Evolutionary conservation across 2,113 vertebrate species (phyloP).

Genomic region (Scopus umbretta): DNA sequence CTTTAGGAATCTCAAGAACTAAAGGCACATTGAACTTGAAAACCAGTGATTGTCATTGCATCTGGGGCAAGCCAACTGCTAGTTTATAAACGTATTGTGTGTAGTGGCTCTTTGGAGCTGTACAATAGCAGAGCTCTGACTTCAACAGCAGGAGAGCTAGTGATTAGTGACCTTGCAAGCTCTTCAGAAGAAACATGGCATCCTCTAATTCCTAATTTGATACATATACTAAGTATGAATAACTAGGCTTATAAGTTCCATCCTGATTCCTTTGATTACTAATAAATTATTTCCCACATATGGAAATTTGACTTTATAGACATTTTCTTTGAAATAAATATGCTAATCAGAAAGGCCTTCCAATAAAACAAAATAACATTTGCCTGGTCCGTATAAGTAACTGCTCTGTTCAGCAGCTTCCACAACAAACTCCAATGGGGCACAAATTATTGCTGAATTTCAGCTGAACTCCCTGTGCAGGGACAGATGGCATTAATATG

Average conservation of each 20-base stretch:
- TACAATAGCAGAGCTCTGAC: neutral
- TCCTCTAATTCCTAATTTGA: neutral
- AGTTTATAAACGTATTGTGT: too few species aligned
- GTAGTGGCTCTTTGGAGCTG: neutral
- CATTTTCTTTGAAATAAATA: neutral
- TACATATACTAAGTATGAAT: too few species aligned
- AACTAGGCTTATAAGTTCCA: neutral
- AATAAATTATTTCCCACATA: neutral
- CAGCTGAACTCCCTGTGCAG: neutral
- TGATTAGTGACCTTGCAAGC: neutral
- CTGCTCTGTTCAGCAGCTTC: neutral
- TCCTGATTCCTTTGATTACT: neutral
- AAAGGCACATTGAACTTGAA: neutral
- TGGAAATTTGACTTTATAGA: neutral
- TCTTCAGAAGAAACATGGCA: neutral
- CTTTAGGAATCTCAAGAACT: neutral
- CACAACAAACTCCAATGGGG: neutral
- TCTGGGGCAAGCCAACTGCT: fast-evolving
- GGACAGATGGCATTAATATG: neutral
- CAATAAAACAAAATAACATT: neutral
- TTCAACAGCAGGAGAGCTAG: neutral
- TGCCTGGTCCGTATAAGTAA: neutral
- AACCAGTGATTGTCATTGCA: neutral
- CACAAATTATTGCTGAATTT: neutral
- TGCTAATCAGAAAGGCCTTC: neutral